Evolutionary conservation across 2,888 invertebrate genomes (phyloP).

Genomic region (Chromoteleia sp.): DNA sequence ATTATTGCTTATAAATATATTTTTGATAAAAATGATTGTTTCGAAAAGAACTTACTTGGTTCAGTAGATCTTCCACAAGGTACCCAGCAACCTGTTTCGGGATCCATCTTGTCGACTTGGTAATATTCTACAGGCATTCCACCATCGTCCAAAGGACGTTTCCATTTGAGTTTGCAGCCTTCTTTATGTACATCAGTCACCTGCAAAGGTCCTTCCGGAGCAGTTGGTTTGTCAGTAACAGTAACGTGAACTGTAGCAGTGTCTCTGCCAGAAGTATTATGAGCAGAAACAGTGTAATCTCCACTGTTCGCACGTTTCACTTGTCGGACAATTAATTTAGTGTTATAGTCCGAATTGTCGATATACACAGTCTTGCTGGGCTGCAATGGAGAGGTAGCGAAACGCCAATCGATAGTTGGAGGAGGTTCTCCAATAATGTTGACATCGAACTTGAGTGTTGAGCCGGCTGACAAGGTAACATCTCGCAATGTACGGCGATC

Average conservation of each 20-base stretch:
- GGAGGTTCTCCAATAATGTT: conserved; percentile 97
- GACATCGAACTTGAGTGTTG: conserved; percentile 96
- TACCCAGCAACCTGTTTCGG: conserved; percentile 94
- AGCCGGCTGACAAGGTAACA: conserved; percentile 95
- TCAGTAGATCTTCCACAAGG: conserved; percentile 94
- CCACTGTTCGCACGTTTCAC: conserved; percentile 93
- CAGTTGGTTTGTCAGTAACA: conserved; percentile 94
- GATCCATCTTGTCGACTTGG: conserved; percentile 97
- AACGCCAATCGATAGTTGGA: conserved; percentile 96
- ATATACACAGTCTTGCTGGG: conserved; percentile 90
- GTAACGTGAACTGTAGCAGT: conserved; percentile 92
- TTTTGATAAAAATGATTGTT: too few species aligned
- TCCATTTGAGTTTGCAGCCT: conserved; percentile 97
- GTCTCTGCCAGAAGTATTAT: conserved; percentile 95
- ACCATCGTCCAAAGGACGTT: conserved; percentile 97
- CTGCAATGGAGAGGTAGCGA: conserved; percentile 91
- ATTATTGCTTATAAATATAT: conserved; percentile 12
- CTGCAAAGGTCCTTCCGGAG: conserved; percentile 96
- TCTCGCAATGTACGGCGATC: conserved; percentile 96
- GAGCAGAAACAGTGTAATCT: conserved; percentile 93
- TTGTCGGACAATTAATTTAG: conserved; percentile 93
- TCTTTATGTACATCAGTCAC: conserved; percentile 96
- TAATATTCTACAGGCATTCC: conserved; percentile 98
- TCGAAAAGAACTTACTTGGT: conserved; percentile 87
- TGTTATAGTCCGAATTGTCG: conserved; percentile 94